These are phyloP conservation scores for Neelides folsomi DNA, from an alignment of 2,888 invertebrate genomes.

Conservation along the genomic window DNA sequence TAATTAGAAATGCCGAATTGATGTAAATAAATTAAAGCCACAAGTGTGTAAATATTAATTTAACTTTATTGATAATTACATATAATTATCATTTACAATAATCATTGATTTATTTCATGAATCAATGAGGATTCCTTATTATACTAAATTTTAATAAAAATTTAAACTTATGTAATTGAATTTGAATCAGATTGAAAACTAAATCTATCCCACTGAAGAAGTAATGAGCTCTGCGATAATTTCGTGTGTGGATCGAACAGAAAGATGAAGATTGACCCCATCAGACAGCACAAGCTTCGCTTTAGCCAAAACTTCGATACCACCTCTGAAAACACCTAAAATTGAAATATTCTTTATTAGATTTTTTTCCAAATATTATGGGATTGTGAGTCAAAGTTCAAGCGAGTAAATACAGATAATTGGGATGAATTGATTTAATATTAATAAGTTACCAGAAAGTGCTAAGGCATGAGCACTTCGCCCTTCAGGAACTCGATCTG, in stretches of 20 bases:
- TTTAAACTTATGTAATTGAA: too few relatives aligned
- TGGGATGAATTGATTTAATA: background rate
- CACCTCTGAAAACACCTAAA: conserved; percentile 73
- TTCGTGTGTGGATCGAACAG: conserved; percentile 71
- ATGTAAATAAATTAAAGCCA: too few relatives aligned
- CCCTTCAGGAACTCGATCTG: conserved; percentile 68
- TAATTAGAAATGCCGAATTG: too few relatives aligned
- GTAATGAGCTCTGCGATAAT: conserved; percentile 76
- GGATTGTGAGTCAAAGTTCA: background rate
- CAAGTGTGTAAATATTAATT: too few relatives aligned
- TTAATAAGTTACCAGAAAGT: conserved; percentile 51
- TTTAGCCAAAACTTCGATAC: conserved; percentile 72
- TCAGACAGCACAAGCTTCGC: conserved; percentile 66
- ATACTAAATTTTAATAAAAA: too few relatives aligned
- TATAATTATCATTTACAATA: too few relatives aligned
- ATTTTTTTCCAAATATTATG: background rate
- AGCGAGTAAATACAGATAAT: background rate
- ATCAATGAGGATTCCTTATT: too few relatives aligned
- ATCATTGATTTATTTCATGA: too few relatives aligned
- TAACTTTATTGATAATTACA: too few relatives aligned
- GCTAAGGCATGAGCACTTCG: conserved; percentile 66
- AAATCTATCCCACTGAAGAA: conserved; percentile 62
- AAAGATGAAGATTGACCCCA: conserved; percentile 87
- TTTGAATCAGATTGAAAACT: background rate
- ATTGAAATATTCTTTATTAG: conserved; percentile 12